Conservation (phyloP, 2,113 vertebrate genomes). For the Grammomys surdaster region DNA sequence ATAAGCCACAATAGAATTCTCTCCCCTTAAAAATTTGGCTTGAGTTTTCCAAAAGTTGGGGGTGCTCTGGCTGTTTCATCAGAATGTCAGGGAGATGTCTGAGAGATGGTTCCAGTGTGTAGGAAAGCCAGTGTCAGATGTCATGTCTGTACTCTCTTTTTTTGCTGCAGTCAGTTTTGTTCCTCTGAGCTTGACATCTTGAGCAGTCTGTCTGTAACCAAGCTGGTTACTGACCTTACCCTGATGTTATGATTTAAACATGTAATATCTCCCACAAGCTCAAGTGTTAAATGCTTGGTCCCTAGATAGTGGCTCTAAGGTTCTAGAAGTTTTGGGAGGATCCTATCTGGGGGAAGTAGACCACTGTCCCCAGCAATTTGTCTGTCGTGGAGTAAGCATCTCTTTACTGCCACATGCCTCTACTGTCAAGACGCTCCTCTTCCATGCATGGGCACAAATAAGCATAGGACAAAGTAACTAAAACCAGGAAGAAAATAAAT, state of each 20-base stretch:
- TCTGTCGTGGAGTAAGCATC: neutral
- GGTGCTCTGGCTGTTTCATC: neutral
- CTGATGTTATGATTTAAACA: neutral
- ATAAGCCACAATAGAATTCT: slow-evolving; percentile 77
- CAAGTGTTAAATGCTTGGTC: neutral
- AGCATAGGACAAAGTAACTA: too few relatives aligned
- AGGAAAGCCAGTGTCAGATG: too few relatives aligned
- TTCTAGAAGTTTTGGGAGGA: neutral
- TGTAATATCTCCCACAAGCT: neutral
- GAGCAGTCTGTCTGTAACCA: neutral
- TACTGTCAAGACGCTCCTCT: neutral
- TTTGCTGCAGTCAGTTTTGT: neutral
- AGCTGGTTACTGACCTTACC: neutral
- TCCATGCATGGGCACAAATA: neutral
- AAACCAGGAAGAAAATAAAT: neutral
- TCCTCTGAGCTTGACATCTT: too few relatives aligned
- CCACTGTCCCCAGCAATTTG: neutral
- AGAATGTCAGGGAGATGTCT: neutral
- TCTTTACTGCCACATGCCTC: neutral
- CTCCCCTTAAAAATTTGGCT: slow-evolving; percentile 77
- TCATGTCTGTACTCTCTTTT: too few relatives aligned
- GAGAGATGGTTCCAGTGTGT: fast-evolving
- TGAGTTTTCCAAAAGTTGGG: slow-evolving; percentile 75
- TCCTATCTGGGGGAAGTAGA: neutral
- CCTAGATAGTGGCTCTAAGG: neutral